These are phyloP conservation scores for Sesia apiformis DNA, from an alignment of 2,888 invertebrate genomes.

Conservation along the genomic window DNA sequence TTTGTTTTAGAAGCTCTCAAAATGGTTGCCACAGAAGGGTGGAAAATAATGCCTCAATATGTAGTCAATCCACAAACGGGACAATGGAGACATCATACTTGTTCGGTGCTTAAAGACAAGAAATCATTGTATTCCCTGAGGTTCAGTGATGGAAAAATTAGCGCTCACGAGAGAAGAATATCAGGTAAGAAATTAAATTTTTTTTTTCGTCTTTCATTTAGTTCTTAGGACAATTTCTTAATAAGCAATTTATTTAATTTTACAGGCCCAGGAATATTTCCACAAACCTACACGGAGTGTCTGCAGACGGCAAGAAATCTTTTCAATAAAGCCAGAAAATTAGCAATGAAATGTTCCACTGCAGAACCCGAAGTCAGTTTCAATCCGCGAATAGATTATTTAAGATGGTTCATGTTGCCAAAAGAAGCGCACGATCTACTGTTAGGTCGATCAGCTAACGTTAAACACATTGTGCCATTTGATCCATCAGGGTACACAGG, in stretches of 20 bases:
- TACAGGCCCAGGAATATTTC: conserved; percentile 80
- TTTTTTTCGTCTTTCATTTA: neutral
- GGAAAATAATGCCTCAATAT: conserved; percentile 92
- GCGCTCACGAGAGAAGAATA: conserved; percentile 80
- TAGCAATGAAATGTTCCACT: conserved; percentile 82
- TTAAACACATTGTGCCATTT: conserved; percentile 85
- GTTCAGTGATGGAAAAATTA: conserved; percentile 84
- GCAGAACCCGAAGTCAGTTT: conserved; percentile 85
- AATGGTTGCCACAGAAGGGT: conserved; percentile 91
- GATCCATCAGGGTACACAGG: conserved; percentile 77
- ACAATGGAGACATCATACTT: conserved; percentile 90
- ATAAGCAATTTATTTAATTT: conserved; percentile 8
- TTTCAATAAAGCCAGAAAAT: conserved; percentile 84
- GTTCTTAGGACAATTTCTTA: neutral
- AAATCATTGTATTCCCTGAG: conserved; percentile 87
- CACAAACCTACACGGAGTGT: conserved; percentile 84
- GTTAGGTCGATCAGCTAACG: conserved; percentile 82
- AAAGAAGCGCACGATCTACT: conserved; percentile 88
- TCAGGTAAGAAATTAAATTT: conserved; percentile 63
- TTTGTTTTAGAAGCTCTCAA: conserved; percentile 89
- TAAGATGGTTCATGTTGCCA: conserved; percentile 93
- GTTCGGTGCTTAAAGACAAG: conserved; percentile 84
- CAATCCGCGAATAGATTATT: conserved; percentile 78
- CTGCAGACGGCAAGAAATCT: conserved; percentile 85
- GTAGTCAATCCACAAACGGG: conserved; percentile 90